Evolutionary conservation across 2,888 invertebrate genomes (phyloP).

Genomic region (Julus scanicus): DNA sequence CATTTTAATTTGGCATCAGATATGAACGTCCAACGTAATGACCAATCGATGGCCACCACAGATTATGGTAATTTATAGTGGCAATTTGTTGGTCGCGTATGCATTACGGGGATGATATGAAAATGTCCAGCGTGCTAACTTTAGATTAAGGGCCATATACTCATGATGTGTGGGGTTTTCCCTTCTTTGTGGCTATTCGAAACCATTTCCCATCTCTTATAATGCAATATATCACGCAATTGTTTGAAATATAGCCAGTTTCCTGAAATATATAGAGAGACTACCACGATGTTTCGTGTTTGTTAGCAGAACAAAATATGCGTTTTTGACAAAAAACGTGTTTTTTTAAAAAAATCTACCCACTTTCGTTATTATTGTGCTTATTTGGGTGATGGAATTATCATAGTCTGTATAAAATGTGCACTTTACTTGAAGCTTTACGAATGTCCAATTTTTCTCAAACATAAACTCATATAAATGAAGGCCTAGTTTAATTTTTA

Average conservation of each 20-base stretch:
- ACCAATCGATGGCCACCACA: background rate
- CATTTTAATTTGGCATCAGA: slow-evolving; percentile 40
- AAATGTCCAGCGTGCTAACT: background rate
- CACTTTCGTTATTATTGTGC: no score
- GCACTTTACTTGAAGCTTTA: no score
- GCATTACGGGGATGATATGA: background rate
- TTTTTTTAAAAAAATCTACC: no score
- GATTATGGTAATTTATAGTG: slow-evolving; percentile 21
- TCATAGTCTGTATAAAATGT: no score
- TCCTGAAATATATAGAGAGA: no score
- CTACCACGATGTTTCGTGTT: no score
- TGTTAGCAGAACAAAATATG: no score
- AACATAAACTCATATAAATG: no score
- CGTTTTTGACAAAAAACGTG: no score
- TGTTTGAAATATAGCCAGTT: background rate
- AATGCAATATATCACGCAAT: background rate
- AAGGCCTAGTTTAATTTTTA: background rate
- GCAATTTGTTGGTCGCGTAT: background rate
- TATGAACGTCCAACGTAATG: background rate
- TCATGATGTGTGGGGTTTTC: background rate
- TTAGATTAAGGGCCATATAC: background rate
- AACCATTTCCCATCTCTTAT: background rate
- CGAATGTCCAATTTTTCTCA: no score
- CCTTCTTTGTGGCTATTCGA: background rate
- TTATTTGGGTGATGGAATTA: no score